A percentile compares a stretch with the other conserved stretches of the same genome.
Conservation (phyloP, 2,113 vertebrate species). For the Bufo bufo region DNA sequence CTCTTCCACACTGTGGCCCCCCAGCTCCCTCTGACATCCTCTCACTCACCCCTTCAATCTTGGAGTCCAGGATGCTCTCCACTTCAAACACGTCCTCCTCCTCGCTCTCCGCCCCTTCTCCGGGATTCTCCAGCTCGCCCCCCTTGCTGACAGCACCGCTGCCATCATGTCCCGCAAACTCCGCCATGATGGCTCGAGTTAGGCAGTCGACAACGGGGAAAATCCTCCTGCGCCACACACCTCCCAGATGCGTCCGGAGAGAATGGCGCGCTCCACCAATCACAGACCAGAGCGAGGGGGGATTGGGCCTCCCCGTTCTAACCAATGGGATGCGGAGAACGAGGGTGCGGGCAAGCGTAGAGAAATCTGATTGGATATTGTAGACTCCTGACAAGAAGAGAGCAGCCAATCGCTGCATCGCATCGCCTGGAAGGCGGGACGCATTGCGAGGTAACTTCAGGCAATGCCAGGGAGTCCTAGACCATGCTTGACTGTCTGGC, state of each 20-base stretch:
- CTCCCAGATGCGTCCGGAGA: neutral
- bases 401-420: neutral
- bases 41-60: conserved; percentile 81
- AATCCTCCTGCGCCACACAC: conserved; percentile 54
- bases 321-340: neutral
- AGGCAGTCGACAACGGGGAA: conserved; percentile 53
- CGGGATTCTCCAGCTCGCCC: conserved; percentile 31
- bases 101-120: conserved; percentile 69
- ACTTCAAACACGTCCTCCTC: conserved; percentile 92
- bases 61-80: conserved; percentile 93
- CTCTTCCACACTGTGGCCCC: too few relatives aligned
- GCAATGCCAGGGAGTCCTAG: conserved; percentile 24
- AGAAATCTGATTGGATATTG: neutral
- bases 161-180: neutral
- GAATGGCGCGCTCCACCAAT: neutral
- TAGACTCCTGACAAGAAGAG: neutral
- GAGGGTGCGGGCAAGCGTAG: neutral
- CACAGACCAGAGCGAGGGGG: neutral
- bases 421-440: conserved; percentile 6
- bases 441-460: conserved; percentile 47
- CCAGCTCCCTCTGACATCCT: neutral
- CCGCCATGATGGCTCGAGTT: conserved; percentile 66
- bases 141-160: conserved; percentile 24
- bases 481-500: conserved; percentile 17
- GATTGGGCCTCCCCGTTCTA: neutral